A percentile compares a stretch with the other conserved stretches of the same genome.
Conservation (phyloP, 1,140 invertebrate genomes). For the Plutomurus gul region DNA sequence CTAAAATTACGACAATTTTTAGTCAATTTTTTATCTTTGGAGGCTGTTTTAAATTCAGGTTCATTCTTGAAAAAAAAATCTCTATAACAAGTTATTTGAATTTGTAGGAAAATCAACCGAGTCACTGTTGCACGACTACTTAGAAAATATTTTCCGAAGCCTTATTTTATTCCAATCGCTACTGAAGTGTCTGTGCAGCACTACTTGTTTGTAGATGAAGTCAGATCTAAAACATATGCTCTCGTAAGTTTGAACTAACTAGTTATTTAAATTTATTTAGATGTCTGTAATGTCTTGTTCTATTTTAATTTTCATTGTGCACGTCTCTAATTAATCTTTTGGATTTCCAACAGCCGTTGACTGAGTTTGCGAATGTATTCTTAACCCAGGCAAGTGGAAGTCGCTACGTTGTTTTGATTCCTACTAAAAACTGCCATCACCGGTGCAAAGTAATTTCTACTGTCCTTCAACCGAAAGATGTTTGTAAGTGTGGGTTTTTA, state of each 20-base stretch:
- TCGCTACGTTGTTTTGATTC: slow-evolving; percentile 67
- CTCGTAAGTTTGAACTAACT: slow-evolving; percentile 61
- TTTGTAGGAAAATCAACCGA: slow-evolving; percentile 70
- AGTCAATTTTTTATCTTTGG: too few relatives aligned
- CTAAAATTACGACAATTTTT: too few relatives aligned
- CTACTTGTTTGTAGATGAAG: slow-evolving; percentile 72
- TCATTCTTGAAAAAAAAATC: too few relatives aligned
- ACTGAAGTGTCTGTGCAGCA: slow-evolving; percentile 71
- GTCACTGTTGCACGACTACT: slow-evolving; percentile 68
- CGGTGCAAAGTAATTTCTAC: slow-evolving; percentile 69
- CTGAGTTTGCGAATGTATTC: slow-evolving; percentile 76
- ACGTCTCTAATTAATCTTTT: slow-evolving; percentile 3
- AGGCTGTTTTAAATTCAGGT: too few relatives aligned
- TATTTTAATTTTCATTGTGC: neutral
- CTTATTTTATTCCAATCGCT: slow-evolving; percentile 64
- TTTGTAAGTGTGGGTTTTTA: slow-evolving; percentile 65
- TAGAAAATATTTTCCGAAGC: slow-evolving; percentile 65
- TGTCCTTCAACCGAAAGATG: slow-evolving; percentile 67
- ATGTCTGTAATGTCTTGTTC: too few relatives aligned
- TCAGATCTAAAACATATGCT: slow-evolving; percentile 63
- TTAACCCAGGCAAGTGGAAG: slow-evolving; percentile 69
- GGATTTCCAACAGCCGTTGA: slow-evolving; percentile 64
- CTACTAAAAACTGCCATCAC: slow-evolving; percentile 69
- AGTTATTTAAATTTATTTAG: too few relatives aligned
- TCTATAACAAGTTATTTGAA: neutral